phyloP scores from a whole-genome alignment of 2,797 vertebrate genomes.

The Eidolon dupreanum region DNA sequence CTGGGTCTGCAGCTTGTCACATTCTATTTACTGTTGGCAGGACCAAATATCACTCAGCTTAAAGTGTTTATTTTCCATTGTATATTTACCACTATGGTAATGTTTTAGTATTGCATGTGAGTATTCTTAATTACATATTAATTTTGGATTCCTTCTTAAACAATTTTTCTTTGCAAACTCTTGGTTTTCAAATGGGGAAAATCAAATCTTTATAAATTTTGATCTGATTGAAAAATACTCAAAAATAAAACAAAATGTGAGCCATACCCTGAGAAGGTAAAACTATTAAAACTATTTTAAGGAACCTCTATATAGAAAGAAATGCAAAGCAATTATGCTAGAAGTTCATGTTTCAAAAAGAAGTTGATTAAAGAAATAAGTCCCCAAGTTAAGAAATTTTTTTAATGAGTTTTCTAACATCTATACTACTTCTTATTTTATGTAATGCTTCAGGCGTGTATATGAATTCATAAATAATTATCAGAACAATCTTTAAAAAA shows the following conservation, averaged over 20 bases:
- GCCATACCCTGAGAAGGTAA: not conserved
- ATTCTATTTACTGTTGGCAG: conserved; percentile 14
- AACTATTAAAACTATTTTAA: not conserved
- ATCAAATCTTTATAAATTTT: conserved; percentile 38
- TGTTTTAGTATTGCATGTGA: not conserved
- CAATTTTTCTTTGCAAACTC: not conserved
- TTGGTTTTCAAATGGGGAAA: conserved; percentile 25
- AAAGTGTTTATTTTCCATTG: not conserved
- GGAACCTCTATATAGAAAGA: not conserved
- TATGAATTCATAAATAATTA: conserved; percentile 5
- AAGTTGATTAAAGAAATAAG: not conserved
- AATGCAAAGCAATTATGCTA: not conserved
- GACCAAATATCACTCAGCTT: not conserved
- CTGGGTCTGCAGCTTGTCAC: not conserved
- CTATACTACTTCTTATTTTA: not conserved
- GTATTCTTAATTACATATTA: conserved; percentile 52
- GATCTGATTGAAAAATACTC: conserved; percentile 36
- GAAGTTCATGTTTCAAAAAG: not conserved
- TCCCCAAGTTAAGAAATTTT: not conserved
- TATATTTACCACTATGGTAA: not conserved
- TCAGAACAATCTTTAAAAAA: not conserved
- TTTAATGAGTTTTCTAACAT: not conserved
- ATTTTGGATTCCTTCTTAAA: conserved; percentile 57
- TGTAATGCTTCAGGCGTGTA: not conserved
- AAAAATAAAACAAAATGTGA: not conserved